phyloP scores from a whole-genome alignment of 2,797 vertebrate species.

The Propithecus deckenii region DNA sequence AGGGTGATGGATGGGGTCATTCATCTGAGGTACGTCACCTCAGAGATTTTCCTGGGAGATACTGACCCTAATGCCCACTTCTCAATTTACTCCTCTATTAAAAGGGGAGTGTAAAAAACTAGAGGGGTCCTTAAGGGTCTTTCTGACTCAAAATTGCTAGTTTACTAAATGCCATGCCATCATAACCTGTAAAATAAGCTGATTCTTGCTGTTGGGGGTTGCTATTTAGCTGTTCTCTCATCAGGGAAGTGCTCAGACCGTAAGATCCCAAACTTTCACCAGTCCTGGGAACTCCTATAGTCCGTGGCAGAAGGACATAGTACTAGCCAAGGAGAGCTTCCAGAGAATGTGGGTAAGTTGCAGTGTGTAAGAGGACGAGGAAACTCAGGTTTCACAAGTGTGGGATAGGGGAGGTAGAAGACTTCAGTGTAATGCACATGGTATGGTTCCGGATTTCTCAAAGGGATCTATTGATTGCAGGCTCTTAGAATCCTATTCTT shows the following conservation, averaged over 20 bases:
- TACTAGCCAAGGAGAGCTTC: neutral
- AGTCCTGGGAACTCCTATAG: neutral
- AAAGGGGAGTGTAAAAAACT: neutral
- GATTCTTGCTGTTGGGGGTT: neutral
- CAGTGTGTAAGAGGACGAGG: neutral
- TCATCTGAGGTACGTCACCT: neutral
- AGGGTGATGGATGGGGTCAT: neutral
- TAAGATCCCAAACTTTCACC: neutral
- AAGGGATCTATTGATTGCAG: neutral
- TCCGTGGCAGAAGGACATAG: neutral
- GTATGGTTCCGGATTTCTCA: neutral
- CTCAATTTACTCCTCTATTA: neutral
- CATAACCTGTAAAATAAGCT: neutral
- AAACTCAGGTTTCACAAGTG: neutral
- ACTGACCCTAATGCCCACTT: neutral
- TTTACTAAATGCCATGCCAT: neutral
- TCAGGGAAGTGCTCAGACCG: slow-evolving; percentile 29
- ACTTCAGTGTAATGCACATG: neutral
- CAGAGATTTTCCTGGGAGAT: slow-evolving; percentile 33
- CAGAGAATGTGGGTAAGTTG: neutral
- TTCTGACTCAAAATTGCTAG: neutral
- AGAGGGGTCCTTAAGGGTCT: neutral
- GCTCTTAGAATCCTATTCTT: neutral
- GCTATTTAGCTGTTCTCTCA: slow-evolving; percentile 20
- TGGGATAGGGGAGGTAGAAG: neutral